Evolutionary conservation across 2,888 invertebrate genomes (phyloP).

Genomic region (Antheraea yamamai): DNA sequence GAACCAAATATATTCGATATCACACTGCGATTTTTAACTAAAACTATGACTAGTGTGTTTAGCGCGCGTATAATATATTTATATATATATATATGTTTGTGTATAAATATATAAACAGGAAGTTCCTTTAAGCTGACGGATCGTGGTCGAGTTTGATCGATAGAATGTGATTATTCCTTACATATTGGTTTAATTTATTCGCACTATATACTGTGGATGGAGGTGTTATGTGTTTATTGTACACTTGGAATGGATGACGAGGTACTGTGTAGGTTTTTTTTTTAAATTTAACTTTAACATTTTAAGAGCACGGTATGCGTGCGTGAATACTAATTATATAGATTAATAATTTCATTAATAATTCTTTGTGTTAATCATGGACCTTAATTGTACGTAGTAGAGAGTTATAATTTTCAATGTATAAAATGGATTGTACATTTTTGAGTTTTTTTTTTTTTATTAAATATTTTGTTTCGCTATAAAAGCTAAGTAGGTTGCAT

Average conservation of each 20-base stretch:
- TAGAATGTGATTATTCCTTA: conserved; percentile 39
- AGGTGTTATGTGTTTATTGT: conserved; percentile 32
- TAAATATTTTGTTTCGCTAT: conserved; percentile 48
- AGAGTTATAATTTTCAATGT: conserved; percentile 37
- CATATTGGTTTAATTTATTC: conserved; percentile 34
- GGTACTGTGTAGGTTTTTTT: background rate
- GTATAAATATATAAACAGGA: conserved; percentile 22
- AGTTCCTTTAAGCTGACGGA: conserved; percentile 38
- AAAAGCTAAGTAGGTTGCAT: conserved; percentile 71
- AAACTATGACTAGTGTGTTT: conserved; percentile 73
- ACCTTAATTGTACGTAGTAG: conserved; percentile 29
- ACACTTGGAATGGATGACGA: conserved; percentile 26
- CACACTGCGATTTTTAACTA: conserved; percentile 73
- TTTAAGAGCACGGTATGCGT: conserved; percentile 9
- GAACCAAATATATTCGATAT: conserved; percentile 43
- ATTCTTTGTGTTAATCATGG: conserved; percentile 14
- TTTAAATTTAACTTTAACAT: background rate
- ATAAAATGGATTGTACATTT: conserved; percentile 71
- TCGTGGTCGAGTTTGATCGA: conserved; percentile 25
- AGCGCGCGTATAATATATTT: conserved; percentile 32
- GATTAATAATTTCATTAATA: conserved; percentile 23
- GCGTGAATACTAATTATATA: conserved; percentile 19
- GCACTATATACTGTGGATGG: conserved; percentile 34
- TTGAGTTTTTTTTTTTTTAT: conserved; percentile 56
- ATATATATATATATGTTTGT: conserved; percentile 12